These are phyloP conservation scores for Elymnias hypermnestra DNA, from an alignment of 1,140 invertebrate genomes.

Conservation along the genomic window DNA sequence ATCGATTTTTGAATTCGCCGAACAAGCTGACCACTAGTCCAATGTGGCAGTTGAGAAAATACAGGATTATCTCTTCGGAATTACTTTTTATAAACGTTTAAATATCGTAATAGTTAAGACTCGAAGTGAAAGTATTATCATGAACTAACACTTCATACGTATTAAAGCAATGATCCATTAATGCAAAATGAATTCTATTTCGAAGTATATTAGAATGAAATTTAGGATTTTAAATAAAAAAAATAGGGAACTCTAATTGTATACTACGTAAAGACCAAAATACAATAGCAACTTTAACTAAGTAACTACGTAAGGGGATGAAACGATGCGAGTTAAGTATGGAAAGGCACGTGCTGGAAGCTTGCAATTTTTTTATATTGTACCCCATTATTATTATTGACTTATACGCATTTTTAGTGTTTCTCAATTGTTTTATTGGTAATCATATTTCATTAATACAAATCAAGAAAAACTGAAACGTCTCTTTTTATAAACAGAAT, in stretches of 20 bases:
- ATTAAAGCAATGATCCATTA: background rate
- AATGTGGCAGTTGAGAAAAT: too few species aligned
- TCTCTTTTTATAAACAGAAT: too few species aligned
- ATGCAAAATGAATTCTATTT: background rate
- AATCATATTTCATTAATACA: too few species aligned
- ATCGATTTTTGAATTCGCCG: too few species aligned
- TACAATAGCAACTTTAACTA: conserved; percentile 5
- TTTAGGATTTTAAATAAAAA: background rate
- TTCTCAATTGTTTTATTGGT: conserved; percentile 36
- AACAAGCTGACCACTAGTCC: too few species aligned
- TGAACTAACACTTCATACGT: conserved; percentile 5
- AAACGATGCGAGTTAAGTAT: conserved; percentile 57
- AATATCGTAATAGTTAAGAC: too few species aligned
- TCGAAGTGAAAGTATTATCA: conserved; percentile 14
- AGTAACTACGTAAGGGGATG: conserved; percentile 34
- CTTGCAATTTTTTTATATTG: conserved; percentile 46
- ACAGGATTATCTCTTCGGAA: too few species aligned
- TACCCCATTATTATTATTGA: conserved; percentile 45
- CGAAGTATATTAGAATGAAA: background rate
- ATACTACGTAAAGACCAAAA: conserved; percentile 5
- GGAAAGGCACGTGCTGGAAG: conserved; percentile 43
- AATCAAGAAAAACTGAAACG: too few species aligned
- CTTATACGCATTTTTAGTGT: conserved; percentile 31
- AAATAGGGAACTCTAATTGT: background rate
- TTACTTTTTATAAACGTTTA: too few species aligned